These are phyloP conservation scores for Hyles euphorbiae DNA, from an alignment of 1,140 invertebrate species.

Conservation along the genomic window DNA sequence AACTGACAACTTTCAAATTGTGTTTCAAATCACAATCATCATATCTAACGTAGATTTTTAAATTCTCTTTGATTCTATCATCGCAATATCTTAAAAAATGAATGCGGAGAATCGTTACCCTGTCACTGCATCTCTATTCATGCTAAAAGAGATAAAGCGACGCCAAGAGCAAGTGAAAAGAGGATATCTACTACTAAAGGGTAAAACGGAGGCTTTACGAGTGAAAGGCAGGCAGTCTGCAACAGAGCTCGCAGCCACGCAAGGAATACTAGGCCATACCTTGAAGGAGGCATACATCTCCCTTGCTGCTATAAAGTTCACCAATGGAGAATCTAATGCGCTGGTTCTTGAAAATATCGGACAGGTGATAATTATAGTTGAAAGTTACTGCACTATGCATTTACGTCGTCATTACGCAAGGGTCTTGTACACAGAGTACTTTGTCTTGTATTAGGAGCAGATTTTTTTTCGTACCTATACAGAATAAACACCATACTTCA, in stretches of 20 bases:
- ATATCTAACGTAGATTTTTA: no score
- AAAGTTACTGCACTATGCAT: no score
- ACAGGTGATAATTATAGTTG: slow-evolving; percentile 74
- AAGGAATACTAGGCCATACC: slow-evolving; percentile 97
- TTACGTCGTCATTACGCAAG: no score
- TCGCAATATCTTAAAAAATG: slow-evolving; percentile 27
- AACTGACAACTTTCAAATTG: no score
- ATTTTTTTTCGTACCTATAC: no score
- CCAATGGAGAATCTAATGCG: slow-evolving; percentile 98
- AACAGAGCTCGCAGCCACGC: slow-evolving; percentile 89
- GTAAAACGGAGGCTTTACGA: slow-evolving; percentile 99
- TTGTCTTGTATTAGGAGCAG: no score
- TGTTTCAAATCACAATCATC: no score
- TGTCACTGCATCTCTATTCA: slow-evolving; percentile 60
- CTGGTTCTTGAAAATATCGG: slow-evolving; percentile 98
- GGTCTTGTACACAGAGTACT: no score
- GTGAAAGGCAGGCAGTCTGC: slow-evolving; percentile 94
- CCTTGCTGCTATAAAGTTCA: slow-evolving; percentile 98
- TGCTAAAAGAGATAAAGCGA: slow-evolving; percentile 81
- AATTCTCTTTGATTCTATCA: no score
- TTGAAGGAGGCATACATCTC: slow-evolving; percentile 99
- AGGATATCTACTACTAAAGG: slow-evolving; percentile 97
- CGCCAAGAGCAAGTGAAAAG: slow-evolving; percentile 97
- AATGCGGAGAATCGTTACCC: slow-evolving; percentile 60
- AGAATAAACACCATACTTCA: no score